Evolutionary conservation across 2,113 vertebrate genomes (phyloP).

Genomic region (Clupea harengus): DNA sequence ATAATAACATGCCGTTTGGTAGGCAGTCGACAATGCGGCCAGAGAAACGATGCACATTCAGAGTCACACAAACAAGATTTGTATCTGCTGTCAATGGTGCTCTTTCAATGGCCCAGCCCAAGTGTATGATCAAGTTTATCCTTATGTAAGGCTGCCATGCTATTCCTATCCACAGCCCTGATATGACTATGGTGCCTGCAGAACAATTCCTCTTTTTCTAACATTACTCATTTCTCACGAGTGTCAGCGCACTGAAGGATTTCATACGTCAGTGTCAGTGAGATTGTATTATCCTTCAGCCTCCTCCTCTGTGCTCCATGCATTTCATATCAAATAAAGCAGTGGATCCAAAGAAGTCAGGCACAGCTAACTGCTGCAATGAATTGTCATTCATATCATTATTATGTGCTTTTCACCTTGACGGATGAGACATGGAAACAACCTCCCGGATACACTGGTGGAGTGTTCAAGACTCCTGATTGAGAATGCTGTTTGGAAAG

Average conservation of each 20-base stretch:
- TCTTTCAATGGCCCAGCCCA: background rate
- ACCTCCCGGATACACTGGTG: constrained; percentile 50
- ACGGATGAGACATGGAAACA: constrained; percentile 56
- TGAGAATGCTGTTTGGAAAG: background rate
- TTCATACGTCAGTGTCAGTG: constrained; percentile 62
- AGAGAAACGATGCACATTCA: background rate
- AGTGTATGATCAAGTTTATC: background rate
- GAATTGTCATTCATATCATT: constrained; percentile 38
- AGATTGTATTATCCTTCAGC: constrained; percentile 63
- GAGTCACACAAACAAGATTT: constrained; percentile 16
- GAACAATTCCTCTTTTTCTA: constrained; percentile 51
- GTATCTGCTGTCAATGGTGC: constrained; percentile 12
- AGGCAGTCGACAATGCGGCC: background rate
- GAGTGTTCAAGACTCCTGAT: background rate
- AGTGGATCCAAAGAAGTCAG: constrained; percentile 47
- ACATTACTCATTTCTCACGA: constrained; percentile 66
- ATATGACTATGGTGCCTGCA: constrained; percentile 59
- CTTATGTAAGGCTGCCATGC: background rate
- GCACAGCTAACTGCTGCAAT: constrained; percentile 36
- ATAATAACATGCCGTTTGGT: constrained; percentile 2
- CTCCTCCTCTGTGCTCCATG: constrained; percentile 47
- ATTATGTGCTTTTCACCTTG: constrained; percentile 60
- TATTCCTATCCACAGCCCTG: background rate
- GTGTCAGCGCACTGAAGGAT: constrained; percentile 59
- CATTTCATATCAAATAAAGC: constrained; percentile 48